Evolutionary conservation across 2,888 invertebrate genomes (phyloP).

Genomic region (Drosophila diplacantha): DNA sequence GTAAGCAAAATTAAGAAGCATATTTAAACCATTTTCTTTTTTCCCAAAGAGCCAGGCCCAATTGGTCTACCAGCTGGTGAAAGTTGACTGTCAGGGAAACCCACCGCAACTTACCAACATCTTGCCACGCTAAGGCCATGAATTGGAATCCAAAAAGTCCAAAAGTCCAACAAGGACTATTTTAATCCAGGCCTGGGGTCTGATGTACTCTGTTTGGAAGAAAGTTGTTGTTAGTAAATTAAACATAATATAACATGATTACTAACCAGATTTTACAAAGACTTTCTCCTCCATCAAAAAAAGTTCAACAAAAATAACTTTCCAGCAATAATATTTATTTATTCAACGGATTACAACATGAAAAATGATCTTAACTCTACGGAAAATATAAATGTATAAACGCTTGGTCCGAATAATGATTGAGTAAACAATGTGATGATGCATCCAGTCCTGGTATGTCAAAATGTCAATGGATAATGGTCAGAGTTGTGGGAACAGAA

Average conservation of each 20-base stretch:
- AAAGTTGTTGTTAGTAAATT: background rate
- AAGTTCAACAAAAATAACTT: background rate
- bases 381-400: constrained; percentile 15
- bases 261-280: background rate
- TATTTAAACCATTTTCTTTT: too few relatives aligned
- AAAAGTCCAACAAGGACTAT: constrained; percentile 30
- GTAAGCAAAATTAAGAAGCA: too few relatives aligned
- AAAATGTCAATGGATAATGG: constrained; percentile 9
- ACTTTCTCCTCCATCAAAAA: background rate
- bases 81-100: constrained; percentile 5
- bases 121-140: constrained; percentile 27
- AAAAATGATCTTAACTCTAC: constrained; percentile 46
- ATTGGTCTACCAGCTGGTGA: too few relatives aligned
- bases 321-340: constrained; percentile 61
- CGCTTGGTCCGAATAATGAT: constrained; percentile 24
- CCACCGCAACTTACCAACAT: constrained; percentile 11
- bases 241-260: background rate
- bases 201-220: background rate
- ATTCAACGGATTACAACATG: constrained; percentile 60
- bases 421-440: constrained; percentile 38
- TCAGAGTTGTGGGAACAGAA: constrained; percentile 15
- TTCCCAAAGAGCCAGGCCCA: too few relatives aligned
- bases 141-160: constrained; percentile 39
- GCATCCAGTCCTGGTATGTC: constrained; percentile 24
- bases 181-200: constrained; percentile 22